These are phyloP conservation scores for Turritopsis rubra DNA, from an alignment of 30 jellyfish, hydroid and myxozoan genomes.

Conservation along the genomic window DNA sequence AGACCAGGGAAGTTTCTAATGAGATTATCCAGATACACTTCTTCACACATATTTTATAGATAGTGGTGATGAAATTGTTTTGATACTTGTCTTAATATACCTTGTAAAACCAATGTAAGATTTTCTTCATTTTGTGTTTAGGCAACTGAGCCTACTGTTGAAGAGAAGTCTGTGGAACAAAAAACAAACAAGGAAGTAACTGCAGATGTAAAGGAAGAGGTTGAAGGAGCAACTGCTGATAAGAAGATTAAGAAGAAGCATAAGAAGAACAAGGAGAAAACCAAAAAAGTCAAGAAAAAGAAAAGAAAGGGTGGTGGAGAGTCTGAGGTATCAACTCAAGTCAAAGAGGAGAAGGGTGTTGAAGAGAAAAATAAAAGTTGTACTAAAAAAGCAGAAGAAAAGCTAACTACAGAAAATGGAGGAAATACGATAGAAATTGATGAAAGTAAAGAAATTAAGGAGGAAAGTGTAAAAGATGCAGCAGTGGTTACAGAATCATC, in stretches of 20 bases:
- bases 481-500: background rate
- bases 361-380: background rate
- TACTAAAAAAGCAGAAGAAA: background rate
- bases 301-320: background rate
- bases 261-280: conserved; percentile 16
- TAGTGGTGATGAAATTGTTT: no score
- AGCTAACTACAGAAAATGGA: background rate
- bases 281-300: conserved; percentile 3
- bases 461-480: background rate
- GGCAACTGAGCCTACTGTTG: background rate
- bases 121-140: background rate
- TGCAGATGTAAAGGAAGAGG: background rate
- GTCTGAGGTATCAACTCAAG: background rate
- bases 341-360: background rate
- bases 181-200: background rate
- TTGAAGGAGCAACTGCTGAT: background rate
- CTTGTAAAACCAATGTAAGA: no score
- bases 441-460: background rate
- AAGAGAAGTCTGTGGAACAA: background rate
- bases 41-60: no score
- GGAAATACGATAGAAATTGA: background rate
- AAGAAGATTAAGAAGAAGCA: conserved; percentile 17
- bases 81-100: no score
- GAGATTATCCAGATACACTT: no score
- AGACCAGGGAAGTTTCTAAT: no score